Evolutionary conservation across 2,888 invertebrate species (phyloP).

Genomic region (Pristionchus maxplancki): DNA sequence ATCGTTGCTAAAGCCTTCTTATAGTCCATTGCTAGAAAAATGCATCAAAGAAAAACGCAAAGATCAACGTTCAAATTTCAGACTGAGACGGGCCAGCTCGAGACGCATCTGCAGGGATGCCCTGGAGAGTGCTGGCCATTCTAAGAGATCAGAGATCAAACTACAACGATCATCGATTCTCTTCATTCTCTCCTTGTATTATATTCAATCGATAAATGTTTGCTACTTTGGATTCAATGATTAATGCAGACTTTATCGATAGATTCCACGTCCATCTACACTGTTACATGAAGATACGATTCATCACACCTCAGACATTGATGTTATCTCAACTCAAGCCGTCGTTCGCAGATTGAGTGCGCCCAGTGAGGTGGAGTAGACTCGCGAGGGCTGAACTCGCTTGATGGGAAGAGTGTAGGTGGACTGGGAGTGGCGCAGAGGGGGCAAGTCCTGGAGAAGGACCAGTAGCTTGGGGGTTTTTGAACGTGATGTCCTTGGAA

Average conservation of each 20-base stretch:
- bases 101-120: slow-evolving; percentile 81
- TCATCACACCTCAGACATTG: no score
- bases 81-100: slow-evolving; percentile 78
- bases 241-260: background rate
- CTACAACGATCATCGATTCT: background rate
- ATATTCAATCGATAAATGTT: slow-evolving; percentile 4
- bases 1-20: background rate
- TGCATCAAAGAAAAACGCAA: background rate
- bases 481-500: no score
- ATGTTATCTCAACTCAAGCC: background rate
- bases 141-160: slow-evolving; percentile 67
- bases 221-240: background rate
- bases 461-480: background rate
- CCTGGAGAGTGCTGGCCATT: slow-evolving; percentile 81
- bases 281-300: no score
- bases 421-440: background rate
- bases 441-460: background rate
- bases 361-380: background rate
- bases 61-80: slow-evolving; percentile 78
- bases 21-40: background rate
- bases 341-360: slow-evolving; percentile 34
- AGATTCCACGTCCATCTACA: background rate
- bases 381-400: background rate
- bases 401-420: background rate
- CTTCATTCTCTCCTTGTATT: background rate